A percentile compares a stretch with the other conserved stretches of the same genome.
Conservation (phyloP, 2,888 invertebrate genomes). For the Coenonympha glycerion region DNA sequence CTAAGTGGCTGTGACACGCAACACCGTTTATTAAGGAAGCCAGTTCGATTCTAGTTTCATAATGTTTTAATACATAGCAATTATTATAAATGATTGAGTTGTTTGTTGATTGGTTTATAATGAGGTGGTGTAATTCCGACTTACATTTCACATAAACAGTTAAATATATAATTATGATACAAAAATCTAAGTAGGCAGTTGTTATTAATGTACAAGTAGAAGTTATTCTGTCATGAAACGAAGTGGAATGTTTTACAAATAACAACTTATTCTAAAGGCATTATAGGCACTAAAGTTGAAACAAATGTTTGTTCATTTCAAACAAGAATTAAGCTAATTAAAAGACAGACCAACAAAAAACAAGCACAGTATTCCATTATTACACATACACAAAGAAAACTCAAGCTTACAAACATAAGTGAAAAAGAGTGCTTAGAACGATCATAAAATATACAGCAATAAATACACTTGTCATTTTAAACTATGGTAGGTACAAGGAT, state of each 20-base stretch:
- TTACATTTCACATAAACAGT: background rate
- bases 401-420: background rate
- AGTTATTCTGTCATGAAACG: no score
- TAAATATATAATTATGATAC: background rate
- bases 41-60: constrained; percentile 19
- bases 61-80: constrained; percentile 5
- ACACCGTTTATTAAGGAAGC: constrained; percentile 14
- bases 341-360: no score
- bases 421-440: constrained; percentile 6
- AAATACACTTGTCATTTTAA: constrained; percentile 24
- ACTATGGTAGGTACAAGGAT: no score
- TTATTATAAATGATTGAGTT: constrained; percentile 4
- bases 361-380: background rate
- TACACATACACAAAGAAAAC: background rate
- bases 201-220: no score
- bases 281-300: no score
- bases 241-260: no score
- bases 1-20: constrained; percentile 25
- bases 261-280: no score
- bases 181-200: background rate
- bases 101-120: constrained; percentile 6
- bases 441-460: constrained; percentile 18
- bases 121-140: background rate
- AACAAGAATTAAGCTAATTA: no score
- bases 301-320: no score